Conservation (phyloP, 2,888 invertebrate genomes). For the Agrochola lychnidis region DNA sequence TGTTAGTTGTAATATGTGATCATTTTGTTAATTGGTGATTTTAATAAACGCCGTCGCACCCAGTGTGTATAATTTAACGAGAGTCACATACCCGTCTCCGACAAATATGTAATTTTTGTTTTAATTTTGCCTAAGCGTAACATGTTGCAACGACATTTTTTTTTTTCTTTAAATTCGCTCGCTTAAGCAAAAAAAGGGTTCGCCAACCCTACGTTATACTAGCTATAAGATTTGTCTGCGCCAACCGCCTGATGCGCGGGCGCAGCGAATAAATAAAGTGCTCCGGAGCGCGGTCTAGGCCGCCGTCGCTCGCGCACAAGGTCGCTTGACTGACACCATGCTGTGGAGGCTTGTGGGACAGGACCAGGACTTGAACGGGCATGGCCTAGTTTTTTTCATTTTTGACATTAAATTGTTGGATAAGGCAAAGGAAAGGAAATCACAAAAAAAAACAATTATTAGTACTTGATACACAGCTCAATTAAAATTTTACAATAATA, state of each 20-base stretch:
- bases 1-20: too few relatives aligned
- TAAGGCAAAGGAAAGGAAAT: too few relatives aligned
- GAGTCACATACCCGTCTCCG: too few relatives aligned
- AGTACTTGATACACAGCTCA: too few relatives aligned
- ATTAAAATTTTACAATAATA: too few relatives aligned
- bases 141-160: too few relatives aligned
- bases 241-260: constrained; percentile 57
- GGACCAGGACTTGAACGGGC: constrained; percentile 25
- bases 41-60: too few relatives aligned
- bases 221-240: constrained; percentile 58
- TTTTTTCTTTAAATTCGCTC: background rate
- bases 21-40: too few relatives aligned
- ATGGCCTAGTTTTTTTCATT: background rate
- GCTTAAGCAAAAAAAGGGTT: constrained; percentile 20
- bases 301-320: constrained; percentile 73
- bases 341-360: constrained; percentile 30
- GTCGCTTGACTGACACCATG: constrained; percentile 71
- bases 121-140: too few relatives aligned
- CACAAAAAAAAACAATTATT: too few relatives aligned
- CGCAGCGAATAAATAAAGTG: constrained; percentile 74
- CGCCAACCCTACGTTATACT: constrained; percentile 17
- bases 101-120: too few relatives aligned
- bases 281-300: constrained; percentile 76
- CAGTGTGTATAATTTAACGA: too few relatives aligned
- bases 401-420: background rate